These are phyloP conservation scores for Bolborhynchus lineola DNA, from an alignment of 2,113 vertebrate genomes.

Conservation along the genomic window DNA sequence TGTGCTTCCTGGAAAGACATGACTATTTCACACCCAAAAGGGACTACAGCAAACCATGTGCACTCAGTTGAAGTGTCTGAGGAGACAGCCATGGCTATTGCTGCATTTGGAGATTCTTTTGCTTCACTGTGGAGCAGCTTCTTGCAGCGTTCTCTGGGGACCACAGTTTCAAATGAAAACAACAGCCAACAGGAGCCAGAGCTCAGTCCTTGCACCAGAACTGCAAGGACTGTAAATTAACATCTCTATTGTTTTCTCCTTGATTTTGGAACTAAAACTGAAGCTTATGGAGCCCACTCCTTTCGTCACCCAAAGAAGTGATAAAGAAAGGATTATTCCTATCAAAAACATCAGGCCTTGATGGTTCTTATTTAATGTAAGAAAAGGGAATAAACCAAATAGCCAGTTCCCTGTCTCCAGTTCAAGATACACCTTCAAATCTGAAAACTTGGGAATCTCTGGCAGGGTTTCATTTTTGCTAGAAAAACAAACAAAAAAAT, in stretches of 20 bases:
- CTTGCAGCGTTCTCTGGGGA: neutral
- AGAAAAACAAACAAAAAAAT: conserved; percentile 29
- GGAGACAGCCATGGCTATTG: neutral
- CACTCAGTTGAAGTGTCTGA: neutral
- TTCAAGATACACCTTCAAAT: conserved; percentile 37
- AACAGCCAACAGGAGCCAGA: neutral
- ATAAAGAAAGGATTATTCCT: neutral
- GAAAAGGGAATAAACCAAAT: neutral
- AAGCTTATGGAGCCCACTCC: neutral
- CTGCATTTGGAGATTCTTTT: neutral
- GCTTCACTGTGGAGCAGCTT: neutral
- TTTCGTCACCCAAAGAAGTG: neutral
- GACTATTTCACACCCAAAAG: conserved; percentile 49
- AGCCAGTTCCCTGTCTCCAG: neutral
- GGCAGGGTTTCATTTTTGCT: neutral
- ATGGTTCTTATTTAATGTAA: neutral
- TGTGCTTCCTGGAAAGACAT: neutral
- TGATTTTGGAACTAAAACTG: neutral
- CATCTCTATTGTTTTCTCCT: neutral
- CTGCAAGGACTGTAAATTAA: neutral
- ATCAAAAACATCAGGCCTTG: neutral
- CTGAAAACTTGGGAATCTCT: neutral
- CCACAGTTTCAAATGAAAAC: neutral
- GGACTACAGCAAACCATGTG: conserved; percentile 11
- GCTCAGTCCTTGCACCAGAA: neutral